A percentile compares a stretch with the other conserved stretches of the same genome.
Conservation (phyloP, 2,888 invertebrate genomes). For the Morpho deidamia region DNA sequence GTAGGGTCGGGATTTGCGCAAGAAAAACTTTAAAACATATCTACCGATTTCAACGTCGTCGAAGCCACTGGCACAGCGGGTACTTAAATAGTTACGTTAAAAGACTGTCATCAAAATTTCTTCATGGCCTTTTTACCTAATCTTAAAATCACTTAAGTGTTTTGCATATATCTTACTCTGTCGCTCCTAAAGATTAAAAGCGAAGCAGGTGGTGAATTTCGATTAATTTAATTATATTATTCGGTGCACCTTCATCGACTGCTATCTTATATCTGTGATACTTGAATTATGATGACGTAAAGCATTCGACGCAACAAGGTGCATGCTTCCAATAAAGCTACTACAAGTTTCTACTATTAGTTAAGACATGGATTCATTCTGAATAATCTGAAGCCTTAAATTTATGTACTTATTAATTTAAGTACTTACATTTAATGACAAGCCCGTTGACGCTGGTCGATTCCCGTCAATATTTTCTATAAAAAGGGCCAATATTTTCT, state of each 20-base stretch:
- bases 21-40: too few relatives aligned
- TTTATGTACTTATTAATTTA: too few relatives aligned
- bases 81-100: not conserved
- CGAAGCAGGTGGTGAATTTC: slow-evolving; percentile 42
- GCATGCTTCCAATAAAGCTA: slow-evolving; percentile 20
- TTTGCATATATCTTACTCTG: slow-evolving; percentile 36
- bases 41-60: too few relatives aligned
- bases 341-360: too few relatives aligned
- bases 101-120: not conserved
- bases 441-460: too few relatives aligned
- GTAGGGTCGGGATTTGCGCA: too few relatives aligned
- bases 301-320: slow-evolving; percentile 33
- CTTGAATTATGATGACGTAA: slow-evolving; percentile 23
- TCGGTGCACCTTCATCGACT: slow-evolving; percentile 38
- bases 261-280: slow-evolving; percentile 43
- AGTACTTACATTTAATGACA: too few relatives aligned
- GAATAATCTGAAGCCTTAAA: too few relatives aligned
- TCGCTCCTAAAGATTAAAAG: slow-evolving; percentile 32
- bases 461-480: too few relatives aligned
- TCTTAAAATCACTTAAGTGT: slow-evolving; percentile 27
- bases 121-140: slow-evolving; percentile 5
- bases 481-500: too few relatives aligned
- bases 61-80: too few relatives aligned
- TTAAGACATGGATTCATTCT: too few relatives aligned
- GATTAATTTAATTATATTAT: slow-evolving; percentile 63